Base-by-base conservation (phyloP, 2,113 vertebrate species). In the Haemorhous mexicanus region DNA sequence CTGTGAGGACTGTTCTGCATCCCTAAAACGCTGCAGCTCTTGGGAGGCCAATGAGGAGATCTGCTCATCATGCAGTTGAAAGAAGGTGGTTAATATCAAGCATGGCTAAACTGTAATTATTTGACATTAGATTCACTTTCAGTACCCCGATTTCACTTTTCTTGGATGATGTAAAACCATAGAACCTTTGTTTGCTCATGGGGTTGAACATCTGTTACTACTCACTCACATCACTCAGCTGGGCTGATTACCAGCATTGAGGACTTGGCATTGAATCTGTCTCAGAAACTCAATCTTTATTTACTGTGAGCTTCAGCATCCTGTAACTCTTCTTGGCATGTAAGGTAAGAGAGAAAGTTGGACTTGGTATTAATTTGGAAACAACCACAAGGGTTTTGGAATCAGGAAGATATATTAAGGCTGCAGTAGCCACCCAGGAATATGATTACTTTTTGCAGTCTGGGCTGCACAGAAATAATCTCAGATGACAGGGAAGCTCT, bases 31-130 rank as follows among this genome's bases (percentile, higher is more conserved):
- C 81, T 74, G 97, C 30, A 99, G 96, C 90, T 99, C 99, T 56
- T 96, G 86, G 1, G 99, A 98, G 66, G 98, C 99, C 46, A 84
- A 32, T 12, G 99, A 99, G 52, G 98, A 98, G 46, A 98, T 98
- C 99, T 99, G 95, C 32, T 46, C 90, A 67, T 1, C 19, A 94
- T 41, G 96, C 9, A 75, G 39, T 52, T 50, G 16, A 70, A 67
- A 91, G 41, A 33, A 86, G 22, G 13, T 19, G 32, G 87, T 93
- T 90, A 93, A 56, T 70, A 93, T 28, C 39, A 91, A 68, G 58
- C 46, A 66, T 23, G 44, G 82, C 18, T 76, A 46, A 83, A 69
- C 16, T 20, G 26, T 32, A 23, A 81, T 90, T 75, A 82, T 59
- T n/a, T 46, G 86, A 94, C 53, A 70, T 85, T 62, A 72, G 39